phyloP scores from a whole-genome alignment of 2,797 vertebrate species.

The Gobionotothen gibberifrons region DNA sequence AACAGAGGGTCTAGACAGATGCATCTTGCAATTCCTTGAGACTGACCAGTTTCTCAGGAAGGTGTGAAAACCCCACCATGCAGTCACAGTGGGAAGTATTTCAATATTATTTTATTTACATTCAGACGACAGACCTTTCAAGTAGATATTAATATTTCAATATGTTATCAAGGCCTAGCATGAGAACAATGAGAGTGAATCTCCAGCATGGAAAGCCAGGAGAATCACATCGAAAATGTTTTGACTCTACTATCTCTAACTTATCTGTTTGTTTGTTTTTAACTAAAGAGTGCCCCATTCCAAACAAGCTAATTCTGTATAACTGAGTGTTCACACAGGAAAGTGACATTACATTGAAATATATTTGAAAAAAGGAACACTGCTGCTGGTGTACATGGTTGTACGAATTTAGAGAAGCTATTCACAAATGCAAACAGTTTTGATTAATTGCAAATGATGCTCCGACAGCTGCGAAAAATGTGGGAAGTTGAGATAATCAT shows the following conservation, averaged over 20 bases:
- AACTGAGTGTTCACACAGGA: not conserved
- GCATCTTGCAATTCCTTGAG: conserved; percentile 40
- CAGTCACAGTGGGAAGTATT: conserved; percentile 40
- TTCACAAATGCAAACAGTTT: not conserved
- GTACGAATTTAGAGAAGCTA: not conserved
- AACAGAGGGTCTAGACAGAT: conserved; percentile 47
- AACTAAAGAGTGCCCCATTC: no score
- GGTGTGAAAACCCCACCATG: conserved; percentile 62
- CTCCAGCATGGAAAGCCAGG: not conserved
- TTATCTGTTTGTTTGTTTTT: not conserved
- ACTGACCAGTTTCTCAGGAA: conserved; percentile 55
- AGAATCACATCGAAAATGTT: not conserved
- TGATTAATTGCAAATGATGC: not conserved
- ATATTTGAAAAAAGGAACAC: not conserved
- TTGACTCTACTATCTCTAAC: not conserved
- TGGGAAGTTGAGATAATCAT: not conserved
- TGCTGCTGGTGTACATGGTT: not conserved
- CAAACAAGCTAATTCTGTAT: not conserved
- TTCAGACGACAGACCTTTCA: conserved; percentile 39
- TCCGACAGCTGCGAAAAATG: not conserved
- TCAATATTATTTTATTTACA: conserved; percentile 44
- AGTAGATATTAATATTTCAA: conserved; percentile 6
- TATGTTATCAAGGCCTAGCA: not conserved
- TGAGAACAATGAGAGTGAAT: not conserved
- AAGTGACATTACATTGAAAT: not conserved